A percentile compares a stretch with the other conserved stretches of the same genome.
phyloP scores from a whole-genome alignment of 2,797 vertebrate genomes.

The Phrynocephalus forsythii region DNA sequence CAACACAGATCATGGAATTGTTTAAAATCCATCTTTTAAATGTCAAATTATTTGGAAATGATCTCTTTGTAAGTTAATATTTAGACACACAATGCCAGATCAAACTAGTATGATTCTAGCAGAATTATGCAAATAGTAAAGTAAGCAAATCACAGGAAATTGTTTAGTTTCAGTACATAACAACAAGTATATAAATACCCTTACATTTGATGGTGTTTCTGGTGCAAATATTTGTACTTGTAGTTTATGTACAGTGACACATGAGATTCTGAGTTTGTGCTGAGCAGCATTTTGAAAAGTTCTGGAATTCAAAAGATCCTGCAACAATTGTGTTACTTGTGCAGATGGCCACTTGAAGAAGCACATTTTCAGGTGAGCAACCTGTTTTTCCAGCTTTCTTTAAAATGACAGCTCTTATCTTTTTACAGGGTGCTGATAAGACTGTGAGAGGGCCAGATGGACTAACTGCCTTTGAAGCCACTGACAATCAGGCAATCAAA shows the following conservation, averaged over 20 bases:
- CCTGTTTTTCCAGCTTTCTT: background rate
- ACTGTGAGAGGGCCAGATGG: slow-evolving; percentile 84
- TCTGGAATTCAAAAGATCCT: background rate
- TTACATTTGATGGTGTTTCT: background rate
- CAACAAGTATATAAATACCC: background rate
- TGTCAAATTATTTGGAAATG: background rate
- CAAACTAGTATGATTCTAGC: background rate
- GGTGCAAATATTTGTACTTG: background rate
- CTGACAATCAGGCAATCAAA: slow-evolving; percentile 86
- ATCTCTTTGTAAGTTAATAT: background rate
- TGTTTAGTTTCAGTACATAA: slow-evolving; percentile 5
- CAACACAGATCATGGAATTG: background rate
- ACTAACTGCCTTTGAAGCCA: slow-evolving; percentile 83
- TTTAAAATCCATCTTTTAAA: background rate
- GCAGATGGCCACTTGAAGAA: background rate
- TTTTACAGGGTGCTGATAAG: slow-evolving; percentile 83
- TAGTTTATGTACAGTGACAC: background rate
- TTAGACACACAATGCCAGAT: background rate
- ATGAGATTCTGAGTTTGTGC: background rate
- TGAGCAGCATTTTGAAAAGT: background rate
- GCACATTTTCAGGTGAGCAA: background rate
- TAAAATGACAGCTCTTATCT: slow-evolving; percentile 58
- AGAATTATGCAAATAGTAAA: slow-evolving; percentile 2
- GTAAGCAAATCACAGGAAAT: background rate
- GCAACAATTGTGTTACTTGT: background rate